phyloP scores from a whole-genome alignment of 1,140 invertebrate species.

The Globodera ellingtonae region DNA sequence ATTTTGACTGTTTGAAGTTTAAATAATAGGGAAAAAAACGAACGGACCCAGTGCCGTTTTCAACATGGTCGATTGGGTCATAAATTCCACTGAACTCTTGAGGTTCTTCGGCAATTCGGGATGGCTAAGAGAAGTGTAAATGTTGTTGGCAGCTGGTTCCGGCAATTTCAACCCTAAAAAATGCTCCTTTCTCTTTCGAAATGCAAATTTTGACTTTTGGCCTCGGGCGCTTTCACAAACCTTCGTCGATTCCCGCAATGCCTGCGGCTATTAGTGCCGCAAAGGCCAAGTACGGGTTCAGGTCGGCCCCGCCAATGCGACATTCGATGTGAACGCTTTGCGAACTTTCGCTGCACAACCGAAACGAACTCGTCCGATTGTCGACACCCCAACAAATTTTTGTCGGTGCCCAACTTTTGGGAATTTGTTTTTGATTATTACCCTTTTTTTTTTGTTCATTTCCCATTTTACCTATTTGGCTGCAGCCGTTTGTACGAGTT shows the following conservation, averaged over 20 bases:
- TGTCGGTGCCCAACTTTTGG: slow-evolving; percentile 22
- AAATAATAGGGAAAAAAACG: background rate
- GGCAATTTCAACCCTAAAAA: slow-evolving; percentile 15
- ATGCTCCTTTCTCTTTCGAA: no score
- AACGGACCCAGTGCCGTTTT: slow-evolving; percentile 7
- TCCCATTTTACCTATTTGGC: background rate
- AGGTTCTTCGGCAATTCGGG: slow-evolving; percentile 16
- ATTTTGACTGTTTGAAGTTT: background rate
- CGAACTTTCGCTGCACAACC: slow-evolving; percentile 18
- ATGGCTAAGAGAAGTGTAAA: background rate
- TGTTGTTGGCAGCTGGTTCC: background rate
- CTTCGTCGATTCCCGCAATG: slow-evolving; percentile 17
- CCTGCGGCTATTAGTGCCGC: slow-evolving; percentile 23
- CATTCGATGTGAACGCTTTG: slow-evolving; percentile 12
- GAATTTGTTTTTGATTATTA: background rate
- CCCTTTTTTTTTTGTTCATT: background rate
- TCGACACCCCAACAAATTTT: slow-evolving; percentile 24
- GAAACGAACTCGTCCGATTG: slow-evolving; percentile 17
- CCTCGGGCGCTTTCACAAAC: background rate
- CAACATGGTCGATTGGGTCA: slow-evolving; percentile 11
- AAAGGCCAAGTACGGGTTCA: slow-evolving; percentile 28
- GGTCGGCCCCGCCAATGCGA: slow-evolving; percentile 22
- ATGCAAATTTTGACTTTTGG: background rate
- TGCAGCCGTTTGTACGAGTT: slow-evolving; percentile 32
- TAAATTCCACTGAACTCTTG: background rate